Evolutionary conservation across 2,797 vertebrate genomes (phyloP).

Genomic region (Acropternis orthonyx): DNA sequence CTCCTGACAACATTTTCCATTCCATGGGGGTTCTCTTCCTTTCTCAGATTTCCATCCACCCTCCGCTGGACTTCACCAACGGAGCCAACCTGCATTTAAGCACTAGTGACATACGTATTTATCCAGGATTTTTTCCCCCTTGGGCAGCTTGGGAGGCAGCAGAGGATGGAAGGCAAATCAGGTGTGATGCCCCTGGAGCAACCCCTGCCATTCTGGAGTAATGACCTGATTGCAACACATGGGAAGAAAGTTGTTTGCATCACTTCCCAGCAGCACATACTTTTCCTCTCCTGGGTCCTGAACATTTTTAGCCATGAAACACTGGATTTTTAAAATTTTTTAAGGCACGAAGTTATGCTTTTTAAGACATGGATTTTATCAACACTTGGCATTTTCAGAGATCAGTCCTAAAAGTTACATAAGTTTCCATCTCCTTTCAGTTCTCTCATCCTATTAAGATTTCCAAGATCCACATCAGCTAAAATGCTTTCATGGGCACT

Average conservation of each 20-base stretch:
- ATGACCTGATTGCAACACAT: not conserved
- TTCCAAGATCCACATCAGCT: not conserved
- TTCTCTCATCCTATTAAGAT: not conserved
- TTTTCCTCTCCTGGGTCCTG: not conserved
- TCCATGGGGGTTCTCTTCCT: rapidly evolving
- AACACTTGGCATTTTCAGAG: not conserved
- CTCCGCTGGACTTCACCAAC: not conserved
- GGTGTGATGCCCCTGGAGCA: not conserved
- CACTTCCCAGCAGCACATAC: not conserved
- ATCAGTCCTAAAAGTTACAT: not conserved
- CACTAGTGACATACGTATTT: rapidly evolving
- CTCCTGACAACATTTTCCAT: not conserved
- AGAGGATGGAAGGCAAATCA: not conserved
- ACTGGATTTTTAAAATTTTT: not conserved
- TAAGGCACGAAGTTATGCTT: not conserved
- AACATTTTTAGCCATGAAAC: not conserved
- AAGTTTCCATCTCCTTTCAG: not conserved
- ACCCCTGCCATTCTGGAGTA: rapidly evolving
- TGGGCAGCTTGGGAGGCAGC: not conserved
- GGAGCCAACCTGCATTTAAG: not conserved
- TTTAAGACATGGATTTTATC: not conserved
- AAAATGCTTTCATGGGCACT: not conserved
- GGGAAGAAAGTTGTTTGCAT: not conserved
- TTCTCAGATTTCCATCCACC: not conserved
- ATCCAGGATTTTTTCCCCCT: not conserved